Evolutionary conservation across 2,113 vertebrate genomes (phyloP).

Genomic region (Daubentonia madagascariensis): DNA sequence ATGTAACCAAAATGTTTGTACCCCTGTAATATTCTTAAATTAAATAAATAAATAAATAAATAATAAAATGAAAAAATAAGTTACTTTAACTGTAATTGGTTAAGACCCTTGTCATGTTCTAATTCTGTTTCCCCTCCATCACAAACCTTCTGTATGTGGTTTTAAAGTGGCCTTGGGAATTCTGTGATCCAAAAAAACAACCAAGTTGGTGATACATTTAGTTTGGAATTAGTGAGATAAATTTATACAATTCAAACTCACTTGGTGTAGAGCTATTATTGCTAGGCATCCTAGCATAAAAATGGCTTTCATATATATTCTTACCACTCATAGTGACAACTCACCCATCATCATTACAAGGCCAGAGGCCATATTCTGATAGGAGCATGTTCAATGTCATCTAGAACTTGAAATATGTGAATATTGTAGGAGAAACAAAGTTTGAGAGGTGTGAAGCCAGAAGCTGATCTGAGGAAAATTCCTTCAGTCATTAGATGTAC

Average conservation of each 20-base stretch:
- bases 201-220: not conserved
- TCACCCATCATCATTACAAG: not conserved
- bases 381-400: not conserved
- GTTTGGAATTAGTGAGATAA: not conserved
- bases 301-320: not conserved
- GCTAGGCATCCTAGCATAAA: not conserved
- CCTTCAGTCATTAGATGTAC: not conserved
- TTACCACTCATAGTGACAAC: not conserved
- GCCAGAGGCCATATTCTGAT: not conserved
- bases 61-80: no score
- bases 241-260: not conserved
- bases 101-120: not conserved
- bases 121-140: not conserved
- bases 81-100: not conserved
- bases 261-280: not conserved
- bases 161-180: not conserved
- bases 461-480: not conserved
- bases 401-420: not conserved
- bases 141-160: not conserved
- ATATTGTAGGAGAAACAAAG: not conserved
- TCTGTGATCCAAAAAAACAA: not conserved
- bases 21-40: no score
- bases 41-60: no score
- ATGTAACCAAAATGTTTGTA: no score
- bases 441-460: not conserved